A percentile compares a stretch with the other conserved stretches of the same genome.
phyloP scores from a whole-genome alignment of 2,113 vertebrate genomes.

The Heterochromis multidens region DNA sequence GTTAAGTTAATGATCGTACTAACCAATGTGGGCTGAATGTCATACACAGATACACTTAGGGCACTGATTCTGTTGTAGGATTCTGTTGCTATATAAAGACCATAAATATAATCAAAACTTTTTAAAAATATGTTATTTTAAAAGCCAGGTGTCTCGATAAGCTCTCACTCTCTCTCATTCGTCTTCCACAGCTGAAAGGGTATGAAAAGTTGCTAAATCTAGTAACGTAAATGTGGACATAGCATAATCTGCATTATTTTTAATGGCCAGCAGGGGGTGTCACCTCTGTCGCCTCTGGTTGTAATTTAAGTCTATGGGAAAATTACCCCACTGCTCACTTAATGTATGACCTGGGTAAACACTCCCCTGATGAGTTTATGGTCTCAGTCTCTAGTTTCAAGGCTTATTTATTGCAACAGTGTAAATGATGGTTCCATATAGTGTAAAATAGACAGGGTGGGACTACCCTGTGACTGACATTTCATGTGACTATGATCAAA shows the following conservation, averaged over 20 bases:
- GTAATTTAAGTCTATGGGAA: neutral
- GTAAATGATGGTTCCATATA: neutral
- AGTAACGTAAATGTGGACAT: neutral
- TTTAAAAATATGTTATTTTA: neutral
- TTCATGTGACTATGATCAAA: neutral
- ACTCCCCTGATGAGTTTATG: neutral
- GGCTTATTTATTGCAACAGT: neutral
- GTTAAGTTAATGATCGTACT: neutral
- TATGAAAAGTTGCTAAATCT: neutral
- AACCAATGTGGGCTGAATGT: neutral
- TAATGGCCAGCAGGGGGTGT: neutral
- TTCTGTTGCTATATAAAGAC: neutral
- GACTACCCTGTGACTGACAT: neutral
- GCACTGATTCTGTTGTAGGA: no score
- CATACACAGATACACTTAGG: neutral
- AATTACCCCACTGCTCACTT: neutral
- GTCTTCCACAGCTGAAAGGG: neutral
- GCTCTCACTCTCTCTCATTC: neutral
- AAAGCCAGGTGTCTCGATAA: no score
- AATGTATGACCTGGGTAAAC: neutral
- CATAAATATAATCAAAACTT: neutral
- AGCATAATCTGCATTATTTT: neutral
- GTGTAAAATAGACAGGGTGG: neutral
- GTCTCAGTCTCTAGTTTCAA: neutral
- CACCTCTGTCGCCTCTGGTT: neutral